Conservation (phyloP, 2,113 vertebrate genomes). For the Varanus komodoensis region DNA sequence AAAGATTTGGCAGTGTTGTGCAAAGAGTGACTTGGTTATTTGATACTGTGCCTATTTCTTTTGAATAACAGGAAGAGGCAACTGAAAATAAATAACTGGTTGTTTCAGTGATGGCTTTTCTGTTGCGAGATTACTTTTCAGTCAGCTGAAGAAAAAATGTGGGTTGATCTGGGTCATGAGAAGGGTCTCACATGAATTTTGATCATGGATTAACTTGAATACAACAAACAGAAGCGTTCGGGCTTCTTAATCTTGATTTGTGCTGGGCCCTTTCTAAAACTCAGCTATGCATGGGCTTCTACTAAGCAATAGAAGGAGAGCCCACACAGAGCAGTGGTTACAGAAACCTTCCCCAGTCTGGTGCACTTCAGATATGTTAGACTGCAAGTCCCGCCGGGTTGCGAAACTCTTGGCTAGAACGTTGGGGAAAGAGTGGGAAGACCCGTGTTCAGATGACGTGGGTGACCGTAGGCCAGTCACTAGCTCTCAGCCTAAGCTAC, state of each 20-base stretch:
- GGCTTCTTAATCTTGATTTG: neutral
- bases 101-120: neutral
- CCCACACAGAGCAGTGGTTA: neutral
- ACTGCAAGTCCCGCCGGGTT: too few species aligned
- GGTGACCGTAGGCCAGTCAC: neutral
- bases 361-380: too few species aligned
- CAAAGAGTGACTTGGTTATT: conserved; percentile 19
- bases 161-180: neutral
- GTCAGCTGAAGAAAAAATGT: neutral
- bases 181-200: neutral
- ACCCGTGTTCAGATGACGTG: neutral
- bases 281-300: neutral
- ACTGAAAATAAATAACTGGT: neutral
- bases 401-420: neutral
- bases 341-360: too few species aligned
- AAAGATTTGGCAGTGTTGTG: conserved; percentile 39
- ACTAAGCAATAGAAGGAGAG: neutral
- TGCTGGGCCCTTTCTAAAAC: neutral
- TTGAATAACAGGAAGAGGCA: conserved; percentile 13
- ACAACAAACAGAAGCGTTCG: neutral
- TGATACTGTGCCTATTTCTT: conserved; percentile 17
- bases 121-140: neutral
- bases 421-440: neutral
- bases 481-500: neutral
- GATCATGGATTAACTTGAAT: neutral